Evolutionary conservation across 2,888 invertebrate species (phyloP), one percentile per base, ranked within the genome.

Genomic region (Nemotelus pantherinus): DNA sequence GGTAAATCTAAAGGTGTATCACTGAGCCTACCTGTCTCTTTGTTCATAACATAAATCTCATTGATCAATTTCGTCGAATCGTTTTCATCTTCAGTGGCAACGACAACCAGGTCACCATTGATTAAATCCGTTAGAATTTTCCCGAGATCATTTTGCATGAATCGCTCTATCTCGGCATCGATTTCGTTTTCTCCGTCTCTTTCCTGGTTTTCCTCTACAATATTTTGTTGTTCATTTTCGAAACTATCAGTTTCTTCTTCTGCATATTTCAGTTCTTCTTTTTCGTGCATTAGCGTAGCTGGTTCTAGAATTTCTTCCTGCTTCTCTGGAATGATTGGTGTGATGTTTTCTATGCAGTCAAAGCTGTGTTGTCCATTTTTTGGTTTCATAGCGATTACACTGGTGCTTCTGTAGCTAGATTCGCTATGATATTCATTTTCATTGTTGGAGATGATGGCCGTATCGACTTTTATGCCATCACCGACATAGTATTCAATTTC

Each of bases 1-100:
- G 87, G 86, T 81, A 87, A 84, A 78, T 85, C 83, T 63, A 87
- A 78, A 5, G 87, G 87, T 58, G 84, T 82, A n/a, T 87, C 86
- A 76, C 84, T 84, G 25, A 87, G 76, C 39, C 85, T 83, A 0
- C 85, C 85, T 5, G 86, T 86, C 70, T 82, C 80, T 77, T 84
- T 85, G 77, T 85, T 83, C 76, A 85, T 81, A 80, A 85, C 84
- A 78, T 85, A 87, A 77, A 87, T 85, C 81, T 87, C 87, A 81
- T 87, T 84, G 43, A 85, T 79, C 48, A 83, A 82, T 67, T 80
- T 71, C 82, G 83, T 53, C 2, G 77, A 81, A 77, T 84, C 81
- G 9, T 83, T 82, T 0, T 84, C 82, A 82, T 86, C 84, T 50
- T 84, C 79, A 10, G 85, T 85, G 9, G 85, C 85, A 6, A 87